Conservation (phyloP, 2,888 invertebrate species). For the Tetranychus piercei region DNA sequence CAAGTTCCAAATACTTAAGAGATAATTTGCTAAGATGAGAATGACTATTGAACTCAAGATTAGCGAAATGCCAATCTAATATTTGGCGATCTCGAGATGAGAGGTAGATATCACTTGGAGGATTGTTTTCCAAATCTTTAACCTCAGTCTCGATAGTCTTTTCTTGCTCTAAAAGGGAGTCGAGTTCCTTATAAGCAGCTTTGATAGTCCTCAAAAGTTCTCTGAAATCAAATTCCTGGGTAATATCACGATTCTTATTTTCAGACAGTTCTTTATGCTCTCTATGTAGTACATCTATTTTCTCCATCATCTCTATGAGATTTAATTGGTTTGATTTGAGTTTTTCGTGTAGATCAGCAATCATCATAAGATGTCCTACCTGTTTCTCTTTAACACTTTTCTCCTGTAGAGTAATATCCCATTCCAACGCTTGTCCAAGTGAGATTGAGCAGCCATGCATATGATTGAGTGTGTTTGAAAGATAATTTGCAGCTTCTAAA, state of each 20-base stretch:
- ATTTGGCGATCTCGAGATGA: conserved; percentile 87
- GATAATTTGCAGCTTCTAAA: conserved; percentile 81
- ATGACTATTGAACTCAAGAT: conserved; percentile 94
- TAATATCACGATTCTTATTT: conserved; percentile 42
- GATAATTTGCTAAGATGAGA: conserved; percentile 81
- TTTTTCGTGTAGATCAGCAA: conserved; percentile 66
- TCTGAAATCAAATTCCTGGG: conserved; percentile 47
- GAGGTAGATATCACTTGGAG: conserved; percentile 83
- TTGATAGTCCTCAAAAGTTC: conserved; percentile 41
- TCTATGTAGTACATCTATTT: conserved; percentile 41
- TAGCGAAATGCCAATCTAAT: conserved; percentile 97
- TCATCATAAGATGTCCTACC: conserved; percentile 64
- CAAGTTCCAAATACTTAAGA: conserved; percentile 95
- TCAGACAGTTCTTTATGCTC: conserved; percentile 37
- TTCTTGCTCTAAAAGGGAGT: conserved; percentile 55
- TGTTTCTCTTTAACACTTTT: conserved; percentile 90
- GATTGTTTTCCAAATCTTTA: conserved; percentile 62
- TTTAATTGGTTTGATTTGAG: conserved; percentile 54
- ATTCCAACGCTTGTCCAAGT: conserved; percentile 83
- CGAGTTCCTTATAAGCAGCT: conserved; percentile 49
- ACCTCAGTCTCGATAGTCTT: conserved; percentile 59
- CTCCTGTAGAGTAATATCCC: conserved; percentile 86
- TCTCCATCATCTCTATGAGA: conserved; percentile 45
- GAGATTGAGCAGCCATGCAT: conserved; percentile 65
- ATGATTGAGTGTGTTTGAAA: conserved; percentile 85